These are phyloP conservation scores for Dipodomys ordii DNA, from an alignment of 2,113 vertebrate species.

Conservation along the genomic window DNA sequence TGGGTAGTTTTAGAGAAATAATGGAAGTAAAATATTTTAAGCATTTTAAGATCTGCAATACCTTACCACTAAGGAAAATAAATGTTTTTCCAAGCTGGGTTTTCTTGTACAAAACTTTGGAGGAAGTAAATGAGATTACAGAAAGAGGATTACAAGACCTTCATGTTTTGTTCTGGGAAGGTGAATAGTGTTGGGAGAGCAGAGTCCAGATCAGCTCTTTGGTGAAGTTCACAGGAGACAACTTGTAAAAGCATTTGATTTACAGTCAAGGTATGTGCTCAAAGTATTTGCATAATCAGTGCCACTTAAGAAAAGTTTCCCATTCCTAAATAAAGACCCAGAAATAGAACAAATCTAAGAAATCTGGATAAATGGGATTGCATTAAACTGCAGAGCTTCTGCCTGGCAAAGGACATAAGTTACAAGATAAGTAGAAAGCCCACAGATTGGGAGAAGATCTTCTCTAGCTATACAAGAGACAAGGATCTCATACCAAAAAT, in stretches of 20 bases:
- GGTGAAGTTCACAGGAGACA: background rate
- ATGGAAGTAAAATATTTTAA: slow-evolving; percentile 14
- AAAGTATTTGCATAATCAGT: slow-evolving; percentile 41
- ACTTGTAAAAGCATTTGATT: slow-evolving; percentile 2
- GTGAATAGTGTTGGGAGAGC: background rate
- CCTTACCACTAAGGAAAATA: background rate
- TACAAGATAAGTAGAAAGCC: too few species aligned
- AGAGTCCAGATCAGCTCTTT: background rate
- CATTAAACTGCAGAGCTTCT: too few species aligned
- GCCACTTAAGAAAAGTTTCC: background rate
- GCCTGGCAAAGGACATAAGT: too few species aligned
- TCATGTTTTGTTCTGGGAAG: background rate
- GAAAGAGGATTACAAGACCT: background rate
- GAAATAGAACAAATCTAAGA: too few species aligned
- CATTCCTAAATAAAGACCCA: background rate
- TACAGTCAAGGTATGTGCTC: background rate
- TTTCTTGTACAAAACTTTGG: background rate
- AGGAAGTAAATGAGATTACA: background rate
- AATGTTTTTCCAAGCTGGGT: slow-evolving; percentile 4
- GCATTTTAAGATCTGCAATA: slow-evolving; percentile 20
- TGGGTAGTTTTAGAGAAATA: background rate
- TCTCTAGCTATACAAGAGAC: too few species aligned
- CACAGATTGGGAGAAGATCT: too few species aligned
- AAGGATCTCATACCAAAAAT: too few species aligned
- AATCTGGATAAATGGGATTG: too few species aligned